Evolutionary conservation across 2,113 vertebrate genomes (phyloP), one percentile per base, ranked within the genome.

Genomic region (Hippocampus barbouri): DNA sequence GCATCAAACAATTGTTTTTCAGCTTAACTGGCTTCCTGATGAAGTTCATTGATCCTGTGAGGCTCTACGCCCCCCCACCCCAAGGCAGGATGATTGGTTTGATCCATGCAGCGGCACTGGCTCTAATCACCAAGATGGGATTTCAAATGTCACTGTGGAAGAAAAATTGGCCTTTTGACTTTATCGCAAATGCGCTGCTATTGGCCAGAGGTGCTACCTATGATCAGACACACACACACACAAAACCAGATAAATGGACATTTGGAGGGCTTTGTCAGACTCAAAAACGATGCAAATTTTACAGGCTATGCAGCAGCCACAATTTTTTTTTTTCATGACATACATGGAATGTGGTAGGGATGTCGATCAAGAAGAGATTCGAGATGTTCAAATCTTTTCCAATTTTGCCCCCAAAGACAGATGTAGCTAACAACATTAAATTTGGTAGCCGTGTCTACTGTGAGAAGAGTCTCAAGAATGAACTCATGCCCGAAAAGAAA

Each of bases 71-170:
- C 9, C 0, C 21, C 53, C 5, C 10, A 1, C 53, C 21, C 53
- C 16, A n/a, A 54, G 53, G 74, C 51, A 70, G 80, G 81, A 87
- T 86, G 84, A 86, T 81, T 66, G 73, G 53, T 82, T 72, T 82
- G 79, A 89, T 85, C 82, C 49, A 18, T 56, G 70, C 77, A 80
- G 69, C 12, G 77, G 66, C 86, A 70, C 87, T 87, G 78, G 78
- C 75, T 81, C 79, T 86, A 88, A 90, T 91, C 87, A 88, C 83
- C 25, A 70, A 79, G 81, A 88, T 84, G 80, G 85, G 77, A 78
- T 85, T 89, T 82, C 79, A 81, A 66, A 80, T 79, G 88, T 88
- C 89, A 76, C 74, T 59, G 67, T 83, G 89, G 5, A 27, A 60
- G 34, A 60, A 34, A 81, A 85, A 89, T 88, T 83, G 87, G 78